Conservation (phyloP, 2,113 vertebrate genomes). For the Cololabis saira region DNA sequence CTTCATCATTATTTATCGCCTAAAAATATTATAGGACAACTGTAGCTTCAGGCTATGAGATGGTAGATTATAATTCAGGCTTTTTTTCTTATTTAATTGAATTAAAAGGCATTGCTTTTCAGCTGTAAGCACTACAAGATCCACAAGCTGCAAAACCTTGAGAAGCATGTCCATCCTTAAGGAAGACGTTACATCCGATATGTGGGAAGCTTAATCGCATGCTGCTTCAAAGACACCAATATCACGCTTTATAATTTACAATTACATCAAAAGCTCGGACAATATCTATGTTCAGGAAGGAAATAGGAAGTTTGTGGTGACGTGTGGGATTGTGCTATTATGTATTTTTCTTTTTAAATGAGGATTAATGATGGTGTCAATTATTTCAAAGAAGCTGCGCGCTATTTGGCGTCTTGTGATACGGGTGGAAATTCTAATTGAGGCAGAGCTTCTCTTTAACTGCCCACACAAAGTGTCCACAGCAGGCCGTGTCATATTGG, state of each 20-base stretch:
- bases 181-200: constrained; percentile 1
- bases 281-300: background rate
- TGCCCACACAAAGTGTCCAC: constrained; percentile 36
- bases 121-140: constrained; percentile 3
- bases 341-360: too few relatives aligned
- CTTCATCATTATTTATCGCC: too few relatives aligned
- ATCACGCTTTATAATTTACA: background rate
- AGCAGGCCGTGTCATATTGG: constrained; percentile 29
- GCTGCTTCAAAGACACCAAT: background rate
- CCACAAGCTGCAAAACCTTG: constrained; percentile 1
- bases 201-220: background rate
- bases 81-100: constrained; percentile 6
- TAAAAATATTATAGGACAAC: too few relatives aligned
- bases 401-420: constrained; percentile 6
- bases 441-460: constrained; percentile 35
- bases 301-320: too few relatives aligned
- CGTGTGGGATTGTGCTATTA: too few relatives aligned
- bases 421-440: constrained; percentile 45
- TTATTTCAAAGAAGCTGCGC: background rate
- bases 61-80: background rate
- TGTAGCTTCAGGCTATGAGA: too few relatives aligned
- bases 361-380: background rate
- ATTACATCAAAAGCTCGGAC: background rate
- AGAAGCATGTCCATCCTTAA: constrained; percentile 1
- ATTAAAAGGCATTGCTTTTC: constrained; percentile 35